Evolutionary conservation across 1,140 invertebrate genomes (phyloP).

Genomic region (Paramacrobiotus metropolitanus): DNA sequence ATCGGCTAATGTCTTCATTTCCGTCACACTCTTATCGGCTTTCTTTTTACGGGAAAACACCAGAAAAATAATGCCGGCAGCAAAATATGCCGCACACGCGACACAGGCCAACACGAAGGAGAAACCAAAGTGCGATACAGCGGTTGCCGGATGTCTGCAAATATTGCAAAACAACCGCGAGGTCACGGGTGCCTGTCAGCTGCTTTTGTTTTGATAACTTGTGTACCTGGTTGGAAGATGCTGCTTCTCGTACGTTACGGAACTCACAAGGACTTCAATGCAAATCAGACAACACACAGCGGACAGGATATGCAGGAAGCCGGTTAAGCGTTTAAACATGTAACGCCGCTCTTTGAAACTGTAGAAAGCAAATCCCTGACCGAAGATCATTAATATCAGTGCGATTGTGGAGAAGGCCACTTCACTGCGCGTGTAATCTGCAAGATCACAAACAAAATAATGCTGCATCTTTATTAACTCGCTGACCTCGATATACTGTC

Average conservation of each 20-base stretch:
- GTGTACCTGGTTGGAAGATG: neutral
- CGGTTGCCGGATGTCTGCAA: neutral
- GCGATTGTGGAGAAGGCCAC: neutral
- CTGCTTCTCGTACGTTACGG: neutral
- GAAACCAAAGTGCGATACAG: neutral
- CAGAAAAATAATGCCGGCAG: neutral
- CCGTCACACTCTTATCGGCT: neutral
- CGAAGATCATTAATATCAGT: neutral
- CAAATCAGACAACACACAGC: neutral
- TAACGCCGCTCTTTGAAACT: neutral
- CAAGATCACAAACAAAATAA: neutral
- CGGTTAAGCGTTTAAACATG: neutral
- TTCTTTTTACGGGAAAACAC: neutral
- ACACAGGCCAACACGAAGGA: conserved; percentile 2
- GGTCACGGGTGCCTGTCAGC: neutral
- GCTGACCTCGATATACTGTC: neutral
- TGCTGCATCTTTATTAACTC: neutral
- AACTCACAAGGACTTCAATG: neutral
- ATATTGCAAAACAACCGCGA: neutral
- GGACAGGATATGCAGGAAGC: neutral
- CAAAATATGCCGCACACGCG: neutral
- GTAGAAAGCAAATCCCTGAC: neutral
- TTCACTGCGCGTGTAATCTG: conserved; percentile 2
- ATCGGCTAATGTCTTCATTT: neutral
- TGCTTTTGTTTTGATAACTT: neutral